phyloP scores from a whole-genome alignment of 2,113 vertebrate species.

The Oenanthe melanoleuca region DNA sequence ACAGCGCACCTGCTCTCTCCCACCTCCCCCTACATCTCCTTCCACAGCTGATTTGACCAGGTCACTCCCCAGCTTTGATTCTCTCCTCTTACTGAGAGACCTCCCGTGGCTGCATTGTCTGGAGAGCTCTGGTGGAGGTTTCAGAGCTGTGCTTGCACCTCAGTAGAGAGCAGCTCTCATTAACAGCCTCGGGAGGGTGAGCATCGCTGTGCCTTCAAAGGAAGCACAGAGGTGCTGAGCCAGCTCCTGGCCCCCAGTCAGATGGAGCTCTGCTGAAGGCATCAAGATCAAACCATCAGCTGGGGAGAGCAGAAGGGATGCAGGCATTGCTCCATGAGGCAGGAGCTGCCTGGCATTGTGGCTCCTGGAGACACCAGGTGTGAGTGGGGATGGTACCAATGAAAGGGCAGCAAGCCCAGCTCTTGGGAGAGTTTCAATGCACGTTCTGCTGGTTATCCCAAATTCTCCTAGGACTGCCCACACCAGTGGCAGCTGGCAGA shows the following conservation, averaged over 20 bases:
- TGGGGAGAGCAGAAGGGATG: background rate
- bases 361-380: background rate
- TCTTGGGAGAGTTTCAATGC: background rate
- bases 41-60: slow-evolving; percentile 15
- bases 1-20: background rate
- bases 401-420: background rate
- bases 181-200: background rate
- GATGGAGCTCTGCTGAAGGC: slow-evolving; percentile 14
- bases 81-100: background rate
- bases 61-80: slow-evolving; percentile 18
- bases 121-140: slow-evolving; percentile 6
- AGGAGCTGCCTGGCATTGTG: background rate
- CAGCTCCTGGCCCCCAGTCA: background rate
- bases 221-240: background rate
- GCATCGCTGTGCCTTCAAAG: background rate
- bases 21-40: background rate
- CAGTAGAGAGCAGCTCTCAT: background rate
- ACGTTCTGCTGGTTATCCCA: background rate
- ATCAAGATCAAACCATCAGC: background rate
- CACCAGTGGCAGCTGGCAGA: background rate
- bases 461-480: background rate
- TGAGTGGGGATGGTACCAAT: accelerated
- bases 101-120: slow-evolving; percentile 17
- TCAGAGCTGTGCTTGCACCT: background rate
- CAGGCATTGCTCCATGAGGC: background rate